Conservation (phyloP, 2,113 vertebrate genomes). For the Trinectes maculatus region DNA sequence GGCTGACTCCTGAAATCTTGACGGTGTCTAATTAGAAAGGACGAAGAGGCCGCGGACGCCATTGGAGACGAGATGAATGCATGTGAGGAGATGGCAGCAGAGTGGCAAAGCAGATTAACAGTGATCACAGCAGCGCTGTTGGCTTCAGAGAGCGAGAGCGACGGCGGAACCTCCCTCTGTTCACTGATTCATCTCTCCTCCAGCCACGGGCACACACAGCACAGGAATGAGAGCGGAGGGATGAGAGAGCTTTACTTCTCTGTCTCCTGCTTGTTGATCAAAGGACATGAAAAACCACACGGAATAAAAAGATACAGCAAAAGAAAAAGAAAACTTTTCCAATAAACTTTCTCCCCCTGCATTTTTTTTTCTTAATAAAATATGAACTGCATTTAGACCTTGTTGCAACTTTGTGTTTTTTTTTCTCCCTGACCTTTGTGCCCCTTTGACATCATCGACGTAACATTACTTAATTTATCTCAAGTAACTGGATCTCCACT, state of each 20-base stretch:
- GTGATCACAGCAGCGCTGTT: slow-evolving; percentile 75
- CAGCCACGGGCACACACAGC: slow-evolving; percentile 71
- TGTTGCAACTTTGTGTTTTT: neutral
- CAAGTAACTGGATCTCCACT: neutral
- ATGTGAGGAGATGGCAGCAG: slow-evolving; percentile 73
- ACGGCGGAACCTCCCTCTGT: slow-evolving; percentile 68
- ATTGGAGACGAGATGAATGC: slow-evolving; percentile 74
- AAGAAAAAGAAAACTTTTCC: slow-evolving; percentile 56
- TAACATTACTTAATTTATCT: neutral
- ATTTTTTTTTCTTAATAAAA: slow-evolving; percentile 18
- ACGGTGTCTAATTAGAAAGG: slow-evolving; percentile 74
- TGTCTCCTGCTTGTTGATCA: slow-evolving; percentile 73
- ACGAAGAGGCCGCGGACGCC: slow-evolving; percentile 61
- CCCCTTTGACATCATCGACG: slow-evolving; percentile 5
- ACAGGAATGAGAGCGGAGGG: slow-evolving; percentile 63
- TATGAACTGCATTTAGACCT: neutral
- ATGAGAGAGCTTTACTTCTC: slow-evolving; percentile 70
- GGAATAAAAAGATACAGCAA: slow-evolving; percentile 42
- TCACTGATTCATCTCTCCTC: slow-evolving; percentile 68
- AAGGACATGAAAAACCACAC: slow-evolving; percentile 53
- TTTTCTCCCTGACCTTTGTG: slow-evolving; percentile 9
- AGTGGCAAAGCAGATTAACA: slow-evolving; percentile 77
- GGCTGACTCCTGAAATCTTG: slow-evolving; percentile 71
- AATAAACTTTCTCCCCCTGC: slow-evolving; percentile 54
- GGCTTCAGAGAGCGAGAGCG: slow-evolving; percentile 67